Base-by-base conservation (phyloP, 2,113 vertebrate genomes). In the Tetraodon nigroviridis region DNA sequence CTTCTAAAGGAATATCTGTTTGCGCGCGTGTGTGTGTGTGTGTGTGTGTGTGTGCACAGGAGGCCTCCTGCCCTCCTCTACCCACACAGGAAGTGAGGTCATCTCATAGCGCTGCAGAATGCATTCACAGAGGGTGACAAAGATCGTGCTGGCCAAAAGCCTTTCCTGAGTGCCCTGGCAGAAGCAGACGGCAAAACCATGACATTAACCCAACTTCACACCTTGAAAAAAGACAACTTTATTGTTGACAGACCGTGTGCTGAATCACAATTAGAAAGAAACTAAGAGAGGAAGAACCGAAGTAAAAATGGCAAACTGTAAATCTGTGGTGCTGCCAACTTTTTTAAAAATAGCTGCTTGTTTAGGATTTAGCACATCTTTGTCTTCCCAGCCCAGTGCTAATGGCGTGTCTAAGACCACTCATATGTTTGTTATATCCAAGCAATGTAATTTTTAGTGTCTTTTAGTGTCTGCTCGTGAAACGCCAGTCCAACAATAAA, bases 41-140 rank as follows among this genome's bases (percentile, higher is more conserved):
- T n/a, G n/a, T n/a, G n/a, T 78, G 71, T 61, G 51, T 78, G 71
- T 61, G 51, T 61, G 67, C 51, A 32, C 42, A 58, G 68, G 71
- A 83, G 75, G 66, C 67, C 81, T 74, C 66, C 69, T 84, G 83
- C 76, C 79, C 85, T 84, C 58, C 67, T 81, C 82, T 83, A 80
- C 81, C 86, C 85, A 88, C 84, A 86, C 84, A 89, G 88, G 88
- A 89, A 86, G 84, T 86, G 82, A 87, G 82, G 86, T 85, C 80
- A 88, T 76, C 64, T 76, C 71, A 49, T 71, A 70, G 76, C 71
- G 73, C 82, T 59, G 72, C 72, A 67, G 80, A 84, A 64, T 71
- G 63, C 68, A 69, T 69, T 87, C 58, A 71, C 71, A 17, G 37
- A 79, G 75, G 65, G 81, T 58, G 69, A 80, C 74, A 70, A 84